Evolutionary conservation across 2,888 invertebrate species (phyloP).

Genomic region (Rhingia rostrata): DNA sequence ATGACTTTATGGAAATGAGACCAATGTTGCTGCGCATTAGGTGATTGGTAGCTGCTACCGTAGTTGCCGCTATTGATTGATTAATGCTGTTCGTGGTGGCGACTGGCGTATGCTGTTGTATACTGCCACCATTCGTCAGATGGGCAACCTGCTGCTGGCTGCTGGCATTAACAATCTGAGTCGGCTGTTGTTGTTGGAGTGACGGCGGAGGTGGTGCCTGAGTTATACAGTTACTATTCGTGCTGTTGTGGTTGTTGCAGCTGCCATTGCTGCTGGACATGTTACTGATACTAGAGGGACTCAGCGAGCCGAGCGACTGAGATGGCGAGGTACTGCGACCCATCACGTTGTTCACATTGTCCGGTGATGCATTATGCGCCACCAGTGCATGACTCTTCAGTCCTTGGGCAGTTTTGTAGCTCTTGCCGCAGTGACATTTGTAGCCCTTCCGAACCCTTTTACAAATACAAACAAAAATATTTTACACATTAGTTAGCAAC

Average conservation of each 20-base stretch:
- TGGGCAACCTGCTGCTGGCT: constrained; percentile 71
- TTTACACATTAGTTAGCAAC: no score
- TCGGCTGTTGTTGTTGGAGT: constrained; percentile 72
- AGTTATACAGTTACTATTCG: constrained; percentile 75
- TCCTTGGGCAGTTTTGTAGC: constrained; percentile 91
- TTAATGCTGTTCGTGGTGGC: constrained; percentile 73
- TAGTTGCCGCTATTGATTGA: constrained; percentile 63
- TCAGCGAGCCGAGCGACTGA: constrained; percentile 82
- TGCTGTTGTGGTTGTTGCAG: constrained; percentile 76
- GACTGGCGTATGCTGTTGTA: constrained; percentile 75
- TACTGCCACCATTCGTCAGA: constrained; percentile 73
- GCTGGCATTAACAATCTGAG: constrained; percentile 74
- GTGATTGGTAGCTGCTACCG: constrained; percentile 80
- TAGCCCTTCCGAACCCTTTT: constrained; percentile 90
- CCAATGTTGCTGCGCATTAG: constrained; percentile 83
- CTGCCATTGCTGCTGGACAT: constrained; percentile 82
- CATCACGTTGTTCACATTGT: constrained; percentile 78
- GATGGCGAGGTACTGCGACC: constrained; percentile 82
- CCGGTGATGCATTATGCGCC: constrained; percentile 82
- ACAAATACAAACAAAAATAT: constrained; percentile 71
- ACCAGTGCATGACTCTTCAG: constrained; percentile 88
- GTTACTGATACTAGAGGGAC: constrained; percentile 83
- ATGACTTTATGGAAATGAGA: constrained; percentile 82
- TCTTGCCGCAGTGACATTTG: constrained; percentile 93
- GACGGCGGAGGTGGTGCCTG: constrained; percentile 66